Conservation (phyloP, 2,113 vertebrate genomes). For the Ranitomeya imitator region DNA sequence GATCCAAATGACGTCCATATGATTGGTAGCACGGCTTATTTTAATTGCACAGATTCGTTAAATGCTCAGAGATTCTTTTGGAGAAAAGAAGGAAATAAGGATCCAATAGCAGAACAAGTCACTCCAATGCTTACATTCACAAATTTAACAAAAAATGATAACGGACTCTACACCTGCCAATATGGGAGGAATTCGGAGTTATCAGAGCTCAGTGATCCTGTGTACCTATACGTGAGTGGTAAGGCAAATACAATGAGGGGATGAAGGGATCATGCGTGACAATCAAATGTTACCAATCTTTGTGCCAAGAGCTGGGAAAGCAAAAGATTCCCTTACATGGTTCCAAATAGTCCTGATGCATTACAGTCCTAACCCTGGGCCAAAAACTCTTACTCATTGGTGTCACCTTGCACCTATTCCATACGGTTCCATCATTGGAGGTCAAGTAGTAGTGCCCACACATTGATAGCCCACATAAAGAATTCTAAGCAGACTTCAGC, state of each 20-base stretch:
- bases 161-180: constrained; percentile 3
- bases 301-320: too few species aligned
- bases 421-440: too few species aligned
- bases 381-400: too few species aligned
- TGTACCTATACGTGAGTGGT: constrained; percentile 23
- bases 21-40: not conserved
- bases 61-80: not conserved
- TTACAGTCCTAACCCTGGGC: too few species aligned
- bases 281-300: too few species aligned
- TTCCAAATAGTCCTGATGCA: too few species aligned
- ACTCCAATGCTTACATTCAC: not conserved
- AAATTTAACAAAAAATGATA: not conserved
- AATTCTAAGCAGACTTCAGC: too few species aligned
- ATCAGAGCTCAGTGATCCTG: constrained; percentile 1
- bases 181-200: not conserved
- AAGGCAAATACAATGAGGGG: not conserved
- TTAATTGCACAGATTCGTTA: not conserved
- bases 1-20: not conserved
- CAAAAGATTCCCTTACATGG: too few species aligned
- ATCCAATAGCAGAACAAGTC: not conserved
- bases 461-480: too few species aligned
- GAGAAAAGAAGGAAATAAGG: not conserved
- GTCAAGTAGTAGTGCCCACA: too few species aligned
- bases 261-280: too few species aligned
- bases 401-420: too few species aligned